Conservation (phyloP, 2,113 vertebrate species). For the Hemiprocne comata region DNA sequence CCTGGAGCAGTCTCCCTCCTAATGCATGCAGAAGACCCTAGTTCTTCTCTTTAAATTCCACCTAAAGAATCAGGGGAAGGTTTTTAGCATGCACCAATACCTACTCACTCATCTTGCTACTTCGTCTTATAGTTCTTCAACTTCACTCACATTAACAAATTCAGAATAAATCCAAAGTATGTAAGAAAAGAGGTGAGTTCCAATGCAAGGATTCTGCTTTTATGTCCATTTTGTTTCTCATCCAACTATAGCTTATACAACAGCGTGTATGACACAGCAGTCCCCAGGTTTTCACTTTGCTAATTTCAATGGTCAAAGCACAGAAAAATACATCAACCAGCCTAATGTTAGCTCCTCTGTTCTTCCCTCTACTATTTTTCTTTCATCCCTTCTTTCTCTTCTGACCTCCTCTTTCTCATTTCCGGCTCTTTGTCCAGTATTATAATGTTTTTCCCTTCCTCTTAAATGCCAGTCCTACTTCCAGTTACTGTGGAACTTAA, state of each 20-base stretch:
- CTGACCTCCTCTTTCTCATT: background rate
- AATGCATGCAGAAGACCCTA: background rate
- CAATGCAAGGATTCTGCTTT: background rate
- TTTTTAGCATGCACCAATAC: background rate
- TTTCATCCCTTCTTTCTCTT: constrained; percentile 10
- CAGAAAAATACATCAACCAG: background rate
- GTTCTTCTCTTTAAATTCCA: background rate
- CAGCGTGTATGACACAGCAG: background rate
- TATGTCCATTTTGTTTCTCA: background rate
- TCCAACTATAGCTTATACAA: background rate
- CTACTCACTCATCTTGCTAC: background rate
- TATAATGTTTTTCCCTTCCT: background rate
- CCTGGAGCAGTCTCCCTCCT: background rate
- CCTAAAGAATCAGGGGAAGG: background rate
- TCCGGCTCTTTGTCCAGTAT: constrained; percentile 8
- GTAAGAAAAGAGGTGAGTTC: background rate
- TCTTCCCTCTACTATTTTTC: background rate
- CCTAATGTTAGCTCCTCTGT: background rate
- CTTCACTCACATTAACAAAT: background rate
- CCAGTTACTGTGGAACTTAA: background rate
- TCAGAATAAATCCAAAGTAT: background rate
- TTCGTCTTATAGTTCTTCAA: background rate
- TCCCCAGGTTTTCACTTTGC: background rate
- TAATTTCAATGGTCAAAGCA: constrained; percentile 18
- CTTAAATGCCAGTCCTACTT: background rate